Percentiles rank a stretch among this genome's conserved stretches.
phyloP scores from a whole-genome alignment of 1,140 invertebrate species.

The Brachionus sp. region DNA sequence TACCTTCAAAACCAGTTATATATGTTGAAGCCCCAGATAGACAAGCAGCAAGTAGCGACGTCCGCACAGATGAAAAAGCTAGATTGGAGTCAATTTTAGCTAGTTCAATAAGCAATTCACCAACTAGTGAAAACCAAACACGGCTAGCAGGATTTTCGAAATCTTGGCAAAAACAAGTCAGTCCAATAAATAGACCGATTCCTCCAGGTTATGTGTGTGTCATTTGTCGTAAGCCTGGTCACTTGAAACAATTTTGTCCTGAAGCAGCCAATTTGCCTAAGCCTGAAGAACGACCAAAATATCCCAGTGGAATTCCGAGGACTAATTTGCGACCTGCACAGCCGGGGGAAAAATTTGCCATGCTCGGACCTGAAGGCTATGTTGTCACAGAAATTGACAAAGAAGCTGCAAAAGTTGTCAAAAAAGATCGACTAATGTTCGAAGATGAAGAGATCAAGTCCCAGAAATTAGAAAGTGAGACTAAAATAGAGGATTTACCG shows the following conservation, averaged over 20 bases:
- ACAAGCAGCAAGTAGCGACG: background rate
- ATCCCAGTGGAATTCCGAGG: constrained; percentile 28
- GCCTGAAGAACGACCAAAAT: constrained; percentile 28
- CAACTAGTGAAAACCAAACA: background rate
- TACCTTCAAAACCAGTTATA: constrained; percentile 14
- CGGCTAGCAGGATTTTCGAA: background rate
- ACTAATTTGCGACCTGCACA: constrained; percentile 26
- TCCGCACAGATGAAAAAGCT: constrained; percentile 12
- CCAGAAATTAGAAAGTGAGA: background rate
- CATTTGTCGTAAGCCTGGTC: constrained; percentile 26
- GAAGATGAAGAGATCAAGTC: constrained; percentile 18
- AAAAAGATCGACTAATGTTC: constrained; percentile 30
- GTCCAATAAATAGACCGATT: constrained; percentile 18
- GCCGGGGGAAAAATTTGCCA: constrained; percentile 36
- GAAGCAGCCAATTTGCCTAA: background rate
- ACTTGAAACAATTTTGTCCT: constrained; percentile 43
- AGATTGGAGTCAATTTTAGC: constrained; percentile 35
- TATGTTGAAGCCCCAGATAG: background rate
- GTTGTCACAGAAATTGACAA: constrained; percentile 24
- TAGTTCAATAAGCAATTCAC: constrained; percentile 20
- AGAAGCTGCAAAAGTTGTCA: background rate
- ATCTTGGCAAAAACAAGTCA: constrained; percentile 23
- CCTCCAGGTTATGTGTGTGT: constrained; percentile 14
- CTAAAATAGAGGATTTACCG: background rate
- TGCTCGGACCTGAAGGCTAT: constrained; percentile 41